Evolutionary conservation across 2,797 vertebrate species (phyloP).

Genomic region (Agapornis canus): DNA sequence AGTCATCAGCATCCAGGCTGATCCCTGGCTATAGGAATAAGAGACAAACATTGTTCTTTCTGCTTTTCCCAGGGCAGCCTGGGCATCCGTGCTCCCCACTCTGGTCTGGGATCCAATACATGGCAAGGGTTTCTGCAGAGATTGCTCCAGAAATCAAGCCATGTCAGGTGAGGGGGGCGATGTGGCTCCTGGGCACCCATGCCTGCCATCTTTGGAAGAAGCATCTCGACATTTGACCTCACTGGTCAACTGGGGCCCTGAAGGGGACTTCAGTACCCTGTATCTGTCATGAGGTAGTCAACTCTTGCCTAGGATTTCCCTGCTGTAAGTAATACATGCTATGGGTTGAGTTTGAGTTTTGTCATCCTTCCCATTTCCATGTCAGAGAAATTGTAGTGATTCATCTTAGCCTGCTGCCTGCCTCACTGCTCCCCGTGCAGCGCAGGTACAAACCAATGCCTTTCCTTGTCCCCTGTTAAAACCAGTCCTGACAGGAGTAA

Average conservation of each 20-base stretch:
- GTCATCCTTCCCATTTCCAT: neutral
- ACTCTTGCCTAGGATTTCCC: neutral
- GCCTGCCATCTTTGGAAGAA: neutral
- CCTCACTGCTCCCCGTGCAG: fast-evolving
- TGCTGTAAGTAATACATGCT: neutral
- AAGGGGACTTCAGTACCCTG: neutral
- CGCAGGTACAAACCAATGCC: neutral
- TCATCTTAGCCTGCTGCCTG: neutral
- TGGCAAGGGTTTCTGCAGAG: neutral
- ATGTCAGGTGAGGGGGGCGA: neutral
- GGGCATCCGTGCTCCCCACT: neutral
- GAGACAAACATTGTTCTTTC: neutral
- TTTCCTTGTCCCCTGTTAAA: neutral
- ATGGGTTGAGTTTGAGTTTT: neutral
- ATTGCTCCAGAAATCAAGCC: neutral
- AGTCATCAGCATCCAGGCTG: neutral
- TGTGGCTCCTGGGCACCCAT: neutral
- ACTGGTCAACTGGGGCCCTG: neutral
- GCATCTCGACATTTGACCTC: fast-evolving
- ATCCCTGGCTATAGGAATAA: neutral
- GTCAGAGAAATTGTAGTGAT: neutral
- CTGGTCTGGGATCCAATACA: neutral
- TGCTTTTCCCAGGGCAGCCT: neutral
- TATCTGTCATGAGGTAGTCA: neutral
- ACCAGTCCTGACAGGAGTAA: neutral